Evolutionary conservation across 2,797 vertebrate genomes (phyloP), one percentile per base, ranked within the genome.

Genomic region (Decapterus maruadsi): DNA sequence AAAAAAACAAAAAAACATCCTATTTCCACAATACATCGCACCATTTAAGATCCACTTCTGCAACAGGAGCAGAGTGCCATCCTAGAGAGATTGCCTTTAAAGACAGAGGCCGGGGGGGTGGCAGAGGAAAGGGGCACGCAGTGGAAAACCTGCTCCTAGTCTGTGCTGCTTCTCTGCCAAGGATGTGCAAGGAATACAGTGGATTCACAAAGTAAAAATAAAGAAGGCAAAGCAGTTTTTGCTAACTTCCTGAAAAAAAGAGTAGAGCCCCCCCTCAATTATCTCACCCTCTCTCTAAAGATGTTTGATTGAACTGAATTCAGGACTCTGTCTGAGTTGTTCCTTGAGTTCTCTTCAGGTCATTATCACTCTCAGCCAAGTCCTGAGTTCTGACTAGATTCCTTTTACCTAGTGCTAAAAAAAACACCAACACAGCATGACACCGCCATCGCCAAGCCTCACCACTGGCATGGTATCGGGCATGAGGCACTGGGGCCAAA

Each of bases 181-280:
- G 79, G 77, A 85, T 92, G 89, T 92, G 75, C 66, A 70, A 68
- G 62, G 80, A 80, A 93, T 55, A 50, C 46, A n/a, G 17, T 48
- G 43, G 4, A 46, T 17, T 46, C 45, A 46, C 6, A 46, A 17
- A 46, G 16, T 42, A 42, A 34, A 34, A 34, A 34, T 34, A 34
- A 5, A 34, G 31, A 5, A 34, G 31, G 6, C 31, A 34, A 34
- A 34, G 1, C 31, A 6, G 31, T 5, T 34, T 34, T 34, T 34
- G 31, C 31, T 34, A 34, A 34, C 31, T 34, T 34, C 31, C 31
- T 34, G 1, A 34, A 34, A 34, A 5, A 34, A 34, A 6, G 31
- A 34, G 26, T 26, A 26, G 26, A 26, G 26, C 1, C 26, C 26
- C 31, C 31, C 31, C 6, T 34, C 31, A 34, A 6, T 34, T 34